Evolutionary conservation across 64 coral and sea anemone species (phyloP).

Genomic region (Orbicella faveolata): DNA sequence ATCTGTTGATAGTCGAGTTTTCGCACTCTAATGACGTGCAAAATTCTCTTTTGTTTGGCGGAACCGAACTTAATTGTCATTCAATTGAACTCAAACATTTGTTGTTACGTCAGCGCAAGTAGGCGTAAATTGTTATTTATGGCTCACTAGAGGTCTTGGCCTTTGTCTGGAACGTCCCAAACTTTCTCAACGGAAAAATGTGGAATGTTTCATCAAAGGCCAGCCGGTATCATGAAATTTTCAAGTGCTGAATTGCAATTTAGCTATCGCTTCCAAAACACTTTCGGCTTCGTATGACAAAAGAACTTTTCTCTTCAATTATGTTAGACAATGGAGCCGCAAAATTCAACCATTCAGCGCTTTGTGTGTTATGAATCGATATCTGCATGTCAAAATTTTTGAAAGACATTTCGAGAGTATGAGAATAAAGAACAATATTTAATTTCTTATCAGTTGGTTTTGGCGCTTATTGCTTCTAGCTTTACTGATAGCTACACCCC

Average conservation of each 20-base stretch:
- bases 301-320: neutral
- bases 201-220: no score
- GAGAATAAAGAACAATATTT: neutral
- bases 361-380: neutral
- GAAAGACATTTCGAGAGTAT: neutral
- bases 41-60: conserved; percentile 34
- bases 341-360: conserved; percentile 7
- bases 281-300: conserved; percentile 1
- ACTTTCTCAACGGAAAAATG: neutral
- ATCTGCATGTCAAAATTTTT: conserved; percentile 1
- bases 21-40: conserved; percentile 37
- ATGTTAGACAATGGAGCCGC: conserved; percentile 1
- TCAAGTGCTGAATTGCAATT: neutral
- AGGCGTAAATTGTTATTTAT: neutral
- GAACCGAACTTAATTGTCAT: conserved; percentile 5
- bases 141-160: neutral
- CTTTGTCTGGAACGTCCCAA: neutral
- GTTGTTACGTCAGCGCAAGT: conserved; percentile 20
- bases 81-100: conserved; percentile 31
- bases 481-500: neutral
- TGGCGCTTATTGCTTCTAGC: neutral
- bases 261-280: conserved; percentile 4
- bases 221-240: neutral
- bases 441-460: neutral
- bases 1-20: conserved; percentile 36